phyloP scores from a whole-genome alignment of 2,888 invertebrate genomes.

The Aethes cnicana region DNA sequence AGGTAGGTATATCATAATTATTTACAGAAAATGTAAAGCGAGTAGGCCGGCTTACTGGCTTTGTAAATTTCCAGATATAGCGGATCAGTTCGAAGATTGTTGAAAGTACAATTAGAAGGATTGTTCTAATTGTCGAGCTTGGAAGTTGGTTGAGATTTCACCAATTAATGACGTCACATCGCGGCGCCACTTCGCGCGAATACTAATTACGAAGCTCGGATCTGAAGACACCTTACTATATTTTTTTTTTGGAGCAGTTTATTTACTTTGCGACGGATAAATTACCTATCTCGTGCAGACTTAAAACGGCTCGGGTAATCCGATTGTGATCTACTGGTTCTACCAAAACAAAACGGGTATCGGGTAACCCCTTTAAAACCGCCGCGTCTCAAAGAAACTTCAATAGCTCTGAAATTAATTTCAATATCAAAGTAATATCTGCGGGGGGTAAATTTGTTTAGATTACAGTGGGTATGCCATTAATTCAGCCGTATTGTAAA shows the following conservation, averaged over 20 bases:
- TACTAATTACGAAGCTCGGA: slow-evolving; percentile 54
- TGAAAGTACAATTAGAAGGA: slow-evolving; percentile 51
- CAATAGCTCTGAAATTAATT: slow-evolving; percentile 42
- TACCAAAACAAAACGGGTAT: slow-evolving; percentile 1
- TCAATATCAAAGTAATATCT: slow-evolving; percentile 48
- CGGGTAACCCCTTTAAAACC: not conserved
- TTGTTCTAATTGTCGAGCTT: slow-evolving; percentile 58
- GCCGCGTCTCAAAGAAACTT: slow-evolving; percentile 41
- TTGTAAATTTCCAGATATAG: slow-evolving; percentile 20
- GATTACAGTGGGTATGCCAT: slow-evolving; percentile 36
- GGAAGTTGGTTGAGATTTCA: slow-evolving; percentile 58
- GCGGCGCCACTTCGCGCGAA: slow-evolving; percentile 50
- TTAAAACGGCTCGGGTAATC: not conserved
- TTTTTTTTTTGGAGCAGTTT: not conserved
- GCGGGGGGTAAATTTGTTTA: slow-evolving; percentile 44
- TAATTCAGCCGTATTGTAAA: slow-evolving; percentile 54
- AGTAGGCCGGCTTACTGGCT: too few species aligned
- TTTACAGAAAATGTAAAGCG: too few species aligned
- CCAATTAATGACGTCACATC: slow-evolving; percentile 68
- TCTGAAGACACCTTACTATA: not conserved
- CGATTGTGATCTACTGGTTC: not conserved
- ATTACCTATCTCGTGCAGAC: not conserved
- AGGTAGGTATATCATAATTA: too few species aligned
- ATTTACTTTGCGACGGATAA: not conserved
- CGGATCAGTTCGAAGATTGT: slow-evolving; percentile 39